Base-by-base conservation (phyloP, 2,797 vertebrate genomes). In the Percopsis omiscomaycus region DNA sequence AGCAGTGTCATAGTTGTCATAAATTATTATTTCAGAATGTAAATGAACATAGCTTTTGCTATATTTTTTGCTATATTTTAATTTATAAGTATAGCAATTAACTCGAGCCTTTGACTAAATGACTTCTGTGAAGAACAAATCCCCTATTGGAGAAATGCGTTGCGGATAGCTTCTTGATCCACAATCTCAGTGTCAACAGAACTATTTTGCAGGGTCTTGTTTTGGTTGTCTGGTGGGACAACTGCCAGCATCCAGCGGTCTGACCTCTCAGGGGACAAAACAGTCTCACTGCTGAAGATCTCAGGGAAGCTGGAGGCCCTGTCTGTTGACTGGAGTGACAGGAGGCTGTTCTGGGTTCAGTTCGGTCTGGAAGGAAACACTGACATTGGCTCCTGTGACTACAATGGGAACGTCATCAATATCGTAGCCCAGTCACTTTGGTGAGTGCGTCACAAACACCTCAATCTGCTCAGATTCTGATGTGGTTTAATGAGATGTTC, bases 281-380 rank as follows among this genome's bases (percentile, higher is more conserved):
- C 72, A 69, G 88, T 66, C 0, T 90, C 83, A 29, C 66, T 97
- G 32, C 74, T 95, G 3, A 92, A 92, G 77, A 88, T 81, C 0
- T 55, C 77, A 2, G 87, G 86, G 63, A 85, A 82, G 68, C 79
- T 95, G 28, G 81, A 78, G n/a, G 80, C 86, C 0, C 62, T 98
- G 63, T 82, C 93, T 0, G 42, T 95, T 13, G 95, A 98, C 81
- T 30, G 88, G 47, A 57, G 67, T 4, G 91, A 93, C 57, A 88
- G 77, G 64, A 90, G 89, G 52, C 88, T 98, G 55, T 98, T 95
- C 82, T 98, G 96, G 96, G 88, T 94, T 64, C 94, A 95, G 77
- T 78, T 90, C 13, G 74, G 84, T 5, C 63, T 66, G 0, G 66
- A 79, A 2, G 90, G 81, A 66, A 86, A 86, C 44, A 77, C 86